phyloP scores from a whole-genome alignment of 2,113 vertebrate species.

The Mystacornis crossleyi region DNA sequence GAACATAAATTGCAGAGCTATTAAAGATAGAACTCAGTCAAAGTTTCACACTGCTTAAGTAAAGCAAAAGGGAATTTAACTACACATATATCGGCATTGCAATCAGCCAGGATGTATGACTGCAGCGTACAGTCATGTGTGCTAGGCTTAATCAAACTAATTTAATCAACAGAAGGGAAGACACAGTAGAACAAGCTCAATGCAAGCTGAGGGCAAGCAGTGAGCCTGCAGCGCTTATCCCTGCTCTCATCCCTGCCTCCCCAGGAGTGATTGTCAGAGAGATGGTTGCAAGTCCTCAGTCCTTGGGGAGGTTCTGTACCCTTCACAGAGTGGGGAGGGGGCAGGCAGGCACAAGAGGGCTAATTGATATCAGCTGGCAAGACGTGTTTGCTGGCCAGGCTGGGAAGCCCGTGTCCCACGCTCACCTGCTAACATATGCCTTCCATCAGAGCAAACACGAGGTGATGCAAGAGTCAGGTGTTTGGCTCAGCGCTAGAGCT shows the following conservation, averaged over 20 bases:
- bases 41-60: conserved; percentile 32
- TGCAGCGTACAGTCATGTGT: neutral
- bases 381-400: neutral
- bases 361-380: neutral
- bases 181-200: neutral
- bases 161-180: conserved; percentile 18
- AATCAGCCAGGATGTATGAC: conserved; percentile 26
- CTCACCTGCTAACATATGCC: neutral
- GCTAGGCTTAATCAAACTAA: conserved; percentile 6
- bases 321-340: neutral
- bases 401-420: neutral
- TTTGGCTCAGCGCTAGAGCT: neutral
- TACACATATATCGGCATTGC: conserved; percentile 10
- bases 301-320: neutral
- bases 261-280: fast-evolving
- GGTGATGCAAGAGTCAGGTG: neutral
- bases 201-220: neutral
- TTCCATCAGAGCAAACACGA: neutral
- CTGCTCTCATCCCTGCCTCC: neutral
- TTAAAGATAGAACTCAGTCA: conserved; percentile 24
- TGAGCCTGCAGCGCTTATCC: neutral
- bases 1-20: conserved; percentile 36
- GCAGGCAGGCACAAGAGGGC: neutral
- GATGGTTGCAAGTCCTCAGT: neutral
- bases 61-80: conserved; percentile 37